These are phyloP conservation scores for Melanargia galathea DNA, from an alignment of 2,888 invertebrate genomes.

Conservation along the genomic window DNA sequence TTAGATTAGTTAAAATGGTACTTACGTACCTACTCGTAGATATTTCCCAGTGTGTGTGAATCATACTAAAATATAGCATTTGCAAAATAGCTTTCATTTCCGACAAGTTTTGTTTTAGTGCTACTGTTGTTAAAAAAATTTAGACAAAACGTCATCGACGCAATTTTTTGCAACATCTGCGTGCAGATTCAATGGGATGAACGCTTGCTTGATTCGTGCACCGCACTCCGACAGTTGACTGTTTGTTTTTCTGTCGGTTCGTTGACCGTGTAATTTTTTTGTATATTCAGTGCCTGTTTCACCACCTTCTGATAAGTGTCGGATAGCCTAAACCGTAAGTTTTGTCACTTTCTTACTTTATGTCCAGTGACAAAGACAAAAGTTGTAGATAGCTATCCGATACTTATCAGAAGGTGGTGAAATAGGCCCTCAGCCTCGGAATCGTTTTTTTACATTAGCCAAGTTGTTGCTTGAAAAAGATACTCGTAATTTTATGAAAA, in stretches of 20 bases:
- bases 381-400: too few species aligned
- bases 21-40: too few species aligned
- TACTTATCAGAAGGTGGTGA: too few species aligned
- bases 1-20: neutral
- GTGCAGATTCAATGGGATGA: slow-evolving; percentile 23
- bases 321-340: too few species aligned
- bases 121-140: slow-evolving; percentile 11
- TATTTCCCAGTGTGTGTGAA: neutral
- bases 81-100: slow-evolving; percentile 9
- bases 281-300: too few species aligned
- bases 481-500: slow-evolving; percentile 32
- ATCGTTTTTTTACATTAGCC: slow-evolving; percentile 29
- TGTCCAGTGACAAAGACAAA: too few species aligned
- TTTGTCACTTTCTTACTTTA: too few species aligned
- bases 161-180: slow-evolving; percentile 21
- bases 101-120: slow-evolving; percentile 9
- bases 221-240: slow-evolving; percentile 63
- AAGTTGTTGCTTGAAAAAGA: slow-evolving; percentile 17
- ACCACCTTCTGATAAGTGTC: too few species aligned
- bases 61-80: neutral
- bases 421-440: too few species aligned
- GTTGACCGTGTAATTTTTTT: slow-evolving; percentile 64
- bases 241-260: slow-evolving; percentile 62
- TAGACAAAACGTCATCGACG: slow-evolving; percentile 15
- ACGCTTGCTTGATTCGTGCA: slow-evolving; percentile 47